Conservation (phyloP, 2,888 invertebrate species). For the Mythimna albipuncta region DNA sequence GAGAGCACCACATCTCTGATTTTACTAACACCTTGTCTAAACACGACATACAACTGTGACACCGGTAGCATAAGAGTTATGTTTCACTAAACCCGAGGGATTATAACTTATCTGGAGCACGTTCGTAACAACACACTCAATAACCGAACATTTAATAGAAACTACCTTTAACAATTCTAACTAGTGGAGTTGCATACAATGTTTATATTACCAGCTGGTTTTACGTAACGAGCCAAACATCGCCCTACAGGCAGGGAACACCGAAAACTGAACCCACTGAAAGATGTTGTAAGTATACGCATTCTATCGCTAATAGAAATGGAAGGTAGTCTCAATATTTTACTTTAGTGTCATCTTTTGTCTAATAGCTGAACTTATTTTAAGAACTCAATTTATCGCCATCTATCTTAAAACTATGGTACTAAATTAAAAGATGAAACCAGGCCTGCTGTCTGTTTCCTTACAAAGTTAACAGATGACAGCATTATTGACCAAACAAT, state of each 20-base stretch:
- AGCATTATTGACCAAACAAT: too few species aligned
- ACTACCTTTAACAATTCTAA: slow-evolving; percentile 21
- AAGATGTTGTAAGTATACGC: slow-evolving; percentile 72
- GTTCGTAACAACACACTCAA: slow-evolving; percentile 28
- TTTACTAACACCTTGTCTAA: slow-evolving; percentile 81
- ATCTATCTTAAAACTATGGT: slow-evolving; percentile 6
- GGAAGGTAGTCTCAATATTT: slow-evolving; percentile 2
- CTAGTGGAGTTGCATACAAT: slow-evolving; percentile 61
- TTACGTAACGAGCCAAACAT: slow-evolving; percentile 86
- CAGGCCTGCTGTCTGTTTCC: not conserved
- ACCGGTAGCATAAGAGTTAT: slow-evolving; percentile 78
- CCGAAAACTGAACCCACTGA: slow-evolving; percentile 86
- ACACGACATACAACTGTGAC: slow-evolving; percentile 77
- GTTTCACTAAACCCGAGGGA: slow-evolving; percentile 70
- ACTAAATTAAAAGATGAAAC: not conserved
- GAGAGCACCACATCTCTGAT: slow-evolving; percentile 83
- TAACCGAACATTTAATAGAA: not conserved
- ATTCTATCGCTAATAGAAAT: slow-evolving; percentile 41
- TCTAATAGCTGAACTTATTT: slow-evolving; percentile 70
- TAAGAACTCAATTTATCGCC: not conserved
- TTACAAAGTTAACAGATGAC: slow-evolving; percentile 12
- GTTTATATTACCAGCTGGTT: slow-evolving; percentile 82
- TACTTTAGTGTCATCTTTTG: slow-evolving; percentile 67
- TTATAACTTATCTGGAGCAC: slow-evolving; percentile 51
- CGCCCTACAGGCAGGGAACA: slow-evolving; percentile 84